Evolutionary conservation across 2,113 vertebrate genomes (phyloP).

Genomic region (Erythrolamprus reginae): DNA sequence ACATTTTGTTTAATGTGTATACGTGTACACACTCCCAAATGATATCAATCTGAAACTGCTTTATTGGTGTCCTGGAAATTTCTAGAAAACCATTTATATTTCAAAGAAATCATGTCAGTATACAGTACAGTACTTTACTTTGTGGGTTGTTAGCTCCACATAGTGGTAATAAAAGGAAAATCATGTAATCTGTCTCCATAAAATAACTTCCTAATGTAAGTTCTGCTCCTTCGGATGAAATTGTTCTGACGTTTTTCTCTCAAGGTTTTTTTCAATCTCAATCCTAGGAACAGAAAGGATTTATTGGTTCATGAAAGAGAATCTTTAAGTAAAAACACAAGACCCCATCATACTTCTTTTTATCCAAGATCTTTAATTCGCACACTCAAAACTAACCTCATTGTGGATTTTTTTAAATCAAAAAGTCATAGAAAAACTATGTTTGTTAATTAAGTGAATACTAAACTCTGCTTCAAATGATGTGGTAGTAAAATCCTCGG

Average conservation of each 20-base stretch:
- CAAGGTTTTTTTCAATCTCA: not conserved
- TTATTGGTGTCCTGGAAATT: not conserved
- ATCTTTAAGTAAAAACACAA: not conserved
- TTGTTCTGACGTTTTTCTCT: not conserved
- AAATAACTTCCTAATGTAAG: not conserved
- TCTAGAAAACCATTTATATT: not conserved
- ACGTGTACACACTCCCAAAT: not conserved
- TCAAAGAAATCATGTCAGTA: not conserved
- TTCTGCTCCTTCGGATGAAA: not conserved
- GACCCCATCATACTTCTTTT: not conserved
- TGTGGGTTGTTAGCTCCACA: not conserved
- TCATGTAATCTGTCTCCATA: not conserved
- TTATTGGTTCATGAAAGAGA: not conserved
- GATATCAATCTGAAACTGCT: not conserved
- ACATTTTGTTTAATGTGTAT: not conserved
- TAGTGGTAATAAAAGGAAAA: constrained; percentile 12
- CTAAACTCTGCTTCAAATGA: not conserved
- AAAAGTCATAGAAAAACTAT: not conserved
- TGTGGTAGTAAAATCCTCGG: not conserved
- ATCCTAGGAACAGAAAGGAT: not conserved
- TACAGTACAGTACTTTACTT: not conserved
- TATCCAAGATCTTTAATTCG: not conserved
- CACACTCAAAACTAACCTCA: not conserved
- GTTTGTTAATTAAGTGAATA: not conserved
- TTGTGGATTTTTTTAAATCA: not conserved